Conservation (phyloP, 1,140 invertebrate genomes). For the Pygmarrhopalites habei region DNA sequence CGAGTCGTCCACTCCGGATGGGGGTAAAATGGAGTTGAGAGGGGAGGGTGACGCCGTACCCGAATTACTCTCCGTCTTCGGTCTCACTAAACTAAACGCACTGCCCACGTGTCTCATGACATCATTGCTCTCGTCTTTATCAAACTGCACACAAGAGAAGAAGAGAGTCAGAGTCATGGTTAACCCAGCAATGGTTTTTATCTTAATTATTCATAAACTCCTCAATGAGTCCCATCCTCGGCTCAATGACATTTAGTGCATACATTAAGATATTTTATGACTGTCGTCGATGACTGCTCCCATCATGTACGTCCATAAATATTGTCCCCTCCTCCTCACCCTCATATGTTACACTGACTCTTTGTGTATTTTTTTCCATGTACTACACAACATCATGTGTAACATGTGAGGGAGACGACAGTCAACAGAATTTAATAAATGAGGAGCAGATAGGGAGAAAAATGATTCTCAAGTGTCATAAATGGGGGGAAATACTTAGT, state of each 20-base stretch:
- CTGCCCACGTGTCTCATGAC: slow-evolving; percentile 69
- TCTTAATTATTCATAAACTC: slow-evolving; percentile 10
- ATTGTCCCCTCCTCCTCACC: neutral
- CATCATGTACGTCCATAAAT: neutral
- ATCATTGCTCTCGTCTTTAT: slow-evolving; percentile 45
- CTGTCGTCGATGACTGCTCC: neutral
- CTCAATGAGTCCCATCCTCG: neutral
- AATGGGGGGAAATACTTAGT: no score
- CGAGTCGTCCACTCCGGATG: slow-evolving; percentile 65
- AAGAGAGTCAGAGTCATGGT: neutral
- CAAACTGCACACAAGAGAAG: slow-evolving; percentile 12
- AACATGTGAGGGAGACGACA: no score
- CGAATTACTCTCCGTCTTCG: slow-evolving; percentile 53
- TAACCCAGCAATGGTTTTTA: no score
- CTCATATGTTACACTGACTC: no score
- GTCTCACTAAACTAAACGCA: slow-evolving; percentile 74
- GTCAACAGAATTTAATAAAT: no score
- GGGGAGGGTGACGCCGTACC: slow-evolving; percentile 58
- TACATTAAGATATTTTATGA: slow-evolving; percentile 8
- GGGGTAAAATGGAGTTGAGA: slow-evolving; percentile 70
- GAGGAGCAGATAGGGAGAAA: no score
- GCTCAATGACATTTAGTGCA: slow-evolving; percentile 8
- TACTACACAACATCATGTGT: no score
- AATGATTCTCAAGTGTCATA: no score
- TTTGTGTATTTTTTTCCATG: no score